Evolutionary conservation across 2,888 invertebrate species (phyloP).

Genomic region (Arrhopalites spinosus): DNA sequence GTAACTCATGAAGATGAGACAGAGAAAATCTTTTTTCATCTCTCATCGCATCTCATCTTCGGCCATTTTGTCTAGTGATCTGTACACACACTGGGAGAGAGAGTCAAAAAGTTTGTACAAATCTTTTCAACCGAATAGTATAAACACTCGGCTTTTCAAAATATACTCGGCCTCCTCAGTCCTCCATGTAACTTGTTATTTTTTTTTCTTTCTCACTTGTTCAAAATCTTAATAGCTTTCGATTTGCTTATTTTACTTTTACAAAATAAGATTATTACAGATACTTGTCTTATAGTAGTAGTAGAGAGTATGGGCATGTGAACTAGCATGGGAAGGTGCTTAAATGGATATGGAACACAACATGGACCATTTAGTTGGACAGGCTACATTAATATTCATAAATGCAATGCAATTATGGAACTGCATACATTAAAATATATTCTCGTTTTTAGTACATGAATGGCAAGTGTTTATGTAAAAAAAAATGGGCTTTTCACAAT

Average conservation of each 20-base stretch:
- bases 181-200: neutral
- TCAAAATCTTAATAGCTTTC: slow-evolving; percentile 14
- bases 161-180: too few relatives aligned
- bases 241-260: slow-evolving; percentile 31
- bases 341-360: too few relatives aligned
- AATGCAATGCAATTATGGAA: neutral
- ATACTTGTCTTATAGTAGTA: too few relatives aligned
- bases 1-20: neutral
- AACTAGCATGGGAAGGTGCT: neutral
- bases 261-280: slow-evolving; percentile 3
- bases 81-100: slow-evolving; percentile 16
- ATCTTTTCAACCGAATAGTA: neutral
- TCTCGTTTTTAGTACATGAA: neutral
- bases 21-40: slow-evolving; percentile 39
- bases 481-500: neutral
- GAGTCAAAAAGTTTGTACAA: slow-evolving; percentile 4
- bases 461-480: slow-evolving; percentile 24
- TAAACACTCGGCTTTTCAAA: neutral
- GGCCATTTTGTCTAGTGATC: slow-evolving; percentile 31
- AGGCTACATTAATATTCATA: slow-evolving; percentile 31
- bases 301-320: neutral
- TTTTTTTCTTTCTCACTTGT: neutral
- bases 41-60: slow-evolving; percentile 32
- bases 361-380: slow-evolving; percentile 20
- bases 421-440: neutral